These are phyloP conservation scores for Pocillopora meandrina DNA, from an alignment of 92 coral and sea anemone genomes.

Conservation along the genomic window DNA sequence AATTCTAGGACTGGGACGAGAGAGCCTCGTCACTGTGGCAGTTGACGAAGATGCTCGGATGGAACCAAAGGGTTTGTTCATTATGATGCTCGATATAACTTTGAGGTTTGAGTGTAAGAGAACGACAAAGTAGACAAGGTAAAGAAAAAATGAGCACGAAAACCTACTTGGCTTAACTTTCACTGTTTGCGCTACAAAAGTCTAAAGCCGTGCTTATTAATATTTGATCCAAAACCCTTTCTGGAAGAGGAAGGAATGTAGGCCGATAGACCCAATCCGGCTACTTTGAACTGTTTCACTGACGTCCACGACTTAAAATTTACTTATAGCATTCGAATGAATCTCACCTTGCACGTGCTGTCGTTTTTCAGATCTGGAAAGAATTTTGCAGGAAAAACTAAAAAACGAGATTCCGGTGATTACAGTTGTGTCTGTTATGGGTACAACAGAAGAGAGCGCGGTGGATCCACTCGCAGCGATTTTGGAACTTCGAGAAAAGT, in stretches of 20 bases:
- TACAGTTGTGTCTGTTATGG: conserved; percentile 75
- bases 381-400: conserved; percentile 45
- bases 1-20: conserved; percentile 78
- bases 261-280: too few relatives aligned
- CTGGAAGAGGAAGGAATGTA: too few relatives aligned
- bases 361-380: conserved; percentile 44
- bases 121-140: too few relatives aligned
- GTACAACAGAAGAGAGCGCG: conserved; percentile 94
- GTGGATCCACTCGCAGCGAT: conserved; percentile 84
- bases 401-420: conserved; percentile 66
- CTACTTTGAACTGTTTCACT: too few relatives aligned
- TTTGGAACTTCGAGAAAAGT: conserved; percentile 62
- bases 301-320: not conserved
- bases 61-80: conserved; percentile 50
- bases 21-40: conserved; percentile 59
- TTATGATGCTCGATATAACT: not conserved
- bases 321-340: not conserved
- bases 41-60: conserved; percentile 70
- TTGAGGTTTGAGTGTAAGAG: not conserved
- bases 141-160: too few relatives aligned
- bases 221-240: too few relatives aligned
- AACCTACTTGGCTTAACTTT: too few relatives aligned
- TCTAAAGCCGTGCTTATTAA: too few relatives aligned
- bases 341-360: not conserved
- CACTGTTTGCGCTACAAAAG: too few relatives aligned